Conservation (phyloP, 2,888 invertebrate genomes). For the Eristalinus sepulchralis region DNA sequence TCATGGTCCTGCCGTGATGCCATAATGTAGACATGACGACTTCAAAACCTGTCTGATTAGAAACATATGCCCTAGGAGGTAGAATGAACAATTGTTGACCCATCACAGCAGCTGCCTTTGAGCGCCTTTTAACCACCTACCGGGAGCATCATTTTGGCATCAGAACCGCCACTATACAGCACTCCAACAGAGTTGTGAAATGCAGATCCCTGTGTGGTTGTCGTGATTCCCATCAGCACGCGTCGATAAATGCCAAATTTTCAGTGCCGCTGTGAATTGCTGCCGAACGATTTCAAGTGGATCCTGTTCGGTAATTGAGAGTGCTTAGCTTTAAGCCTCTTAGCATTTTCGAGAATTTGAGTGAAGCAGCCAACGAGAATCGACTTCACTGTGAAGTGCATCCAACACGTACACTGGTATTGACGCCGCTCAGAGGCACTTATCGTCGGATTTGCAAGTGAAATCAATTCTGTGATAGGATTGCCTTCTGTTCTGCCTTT, state of each 20-base stretch:
- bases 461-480: not conserved
- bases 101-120: too few relatives aligned
- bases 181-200: not conserved
- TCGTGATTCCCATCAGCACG: not conserved
- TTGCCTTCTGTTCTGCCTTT: not conserved
- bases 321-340: not conserved
- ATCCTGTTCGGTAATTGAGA: not conserved
- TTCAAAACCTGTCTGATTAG: too few relatives aligned
- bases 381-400: not conserved
- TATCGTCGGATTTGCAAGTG: not conserved
- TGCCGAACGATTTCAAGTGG: not conserved
- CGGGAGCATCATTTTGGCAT: too few relatives aligned
- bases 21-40: too few relatives aligned
- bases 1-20: too few relatives aligned
- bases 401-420: not conserved
- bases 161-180: too few relatives aligned
- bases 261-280: not conserved
- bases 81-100: too few relatives aligned
- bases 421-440: not conserved
- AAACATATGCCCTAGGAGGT: too few relatives aligned
- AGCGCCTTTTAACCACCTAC: too few relatives aligned
- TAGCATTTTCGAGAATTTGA: not conserved
- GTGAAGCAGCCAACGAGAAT: conserved; percentile 4
- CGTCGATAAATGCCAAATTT: not conserved
- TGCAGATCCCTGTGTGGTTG: not conserved